phyloP scores from a whole-genome alignment of 2,888 invertebrate species.

The Tribolium freemani region DNA sequence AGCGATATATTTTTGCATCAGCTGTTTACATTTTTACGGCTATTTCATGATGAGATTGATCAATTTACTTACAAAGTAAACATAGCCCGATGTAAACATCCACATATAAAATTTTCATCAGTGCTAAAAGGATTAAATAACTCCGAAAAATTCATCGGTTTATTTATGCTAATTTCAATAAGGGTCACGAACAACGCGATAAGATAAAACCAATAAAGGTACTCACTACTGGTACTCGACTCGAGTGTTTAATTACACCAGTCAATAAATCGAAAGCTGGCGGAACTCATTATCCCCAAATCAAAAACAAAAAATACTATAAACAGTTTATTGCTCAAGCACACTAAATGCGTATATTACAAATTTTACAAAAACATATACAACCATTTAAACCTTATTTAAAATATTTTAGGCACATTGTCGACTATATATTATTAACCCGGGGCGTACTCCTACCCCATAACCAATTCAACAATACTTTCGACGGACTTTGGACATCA shows the following conservation, averaged over 20 bases:
- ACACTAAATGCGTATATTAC: conserved; percentile 37
- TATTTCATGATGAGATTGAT: conserved; percentile 36
- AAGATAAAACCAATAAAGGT: conserved; percentile 40
- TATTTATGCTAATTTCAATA: conserved; percentile 27
- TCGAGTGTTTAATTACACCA: conserved; percentile 26
- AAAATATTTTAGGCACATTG: conserved; percentile 45
- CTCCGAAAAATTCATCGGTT: neutral
- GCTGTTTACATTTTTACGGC: conserved; percentile 30
- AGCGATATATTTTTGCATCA: conserved; percentile 23
- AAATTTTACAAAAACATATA: conserved; percentile 40
- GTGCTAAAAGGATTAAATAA: neutral
- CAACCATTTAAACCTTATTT: conserved; percentile 32
- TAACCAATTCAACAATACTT: conserved; percentile 85
- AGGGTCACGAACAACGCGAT: conserved; percentile 28
- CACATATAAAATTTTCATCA: conserved; percentile 21
- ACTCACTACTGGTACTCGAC: conserved; percentile 21
- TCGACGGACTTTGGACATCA: conserved; percentile 84
- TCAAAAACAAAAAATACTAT: conserved; percentile 14
- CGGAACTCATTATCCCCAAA: conserved; percentile 5
- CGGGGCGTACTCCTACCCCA: conserved; percentile 83
- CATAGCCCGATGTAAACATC: conserved; percentile 28
- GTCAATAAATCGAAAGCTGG: conserved; percentile 9
- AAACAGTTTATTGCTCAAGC: conserved; percentile 41
- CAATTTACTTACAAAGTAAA: conserved; percentile 32
- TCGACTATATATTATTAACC: conserved; percentile 67